A percentile compares a stretch with the other conserved stretches of the same genome.
phyloP scores from a whole-genome alignment of 2,797 vertebrate genomes.

The Aeoliscus strigatus region DNA sequence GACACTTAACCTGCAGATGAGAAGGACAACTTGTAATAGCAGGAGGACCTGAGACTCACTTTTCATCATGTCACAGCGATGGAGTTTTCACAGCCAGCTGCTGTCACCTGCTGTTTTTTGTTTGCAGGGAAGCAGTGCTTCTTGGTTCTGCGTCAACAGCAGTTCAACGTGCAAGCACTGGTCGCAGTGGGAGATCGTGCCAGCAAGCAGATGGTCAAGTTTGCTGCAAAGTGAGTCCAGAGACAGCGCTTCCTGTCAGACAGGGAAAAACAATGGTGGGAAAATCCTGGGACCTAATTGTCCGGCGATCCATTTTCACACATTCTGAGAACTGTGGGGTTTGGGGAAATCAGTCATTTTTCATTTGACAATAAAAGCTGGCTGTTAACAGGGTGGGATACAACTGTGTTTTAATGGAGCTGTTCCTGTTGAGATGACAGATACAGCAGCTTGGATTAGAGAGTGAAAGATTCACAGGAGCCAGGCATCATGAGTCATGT shows the following conservation, averaged over 20 bases:
- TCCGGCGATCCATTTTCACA: conserved; percentile 84
- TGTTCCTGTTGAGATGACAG: conserved; percentile 65
- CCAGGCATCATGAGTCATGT: conserved; percentile 53
- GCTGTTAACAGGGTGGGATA: conserved; percentile 53
- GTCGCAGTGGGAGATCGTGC: conserved; percentile 97
- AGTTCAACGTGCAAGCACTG: conserved; percentile 94
- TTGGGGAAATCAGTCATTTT: conserved; percentile 64
- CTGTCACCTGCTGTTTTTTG: conserved; percentile 34
- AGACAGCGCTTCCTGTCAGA: conserved; percentile 88
- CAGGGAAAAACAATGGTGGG: conserved; percentile 93
- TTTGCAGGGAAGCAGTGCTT: conserved; percentile 95
- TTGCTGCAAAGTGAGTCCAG: conserved; percentile 97
- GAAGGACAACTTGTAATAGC: conserved; percentile 12
- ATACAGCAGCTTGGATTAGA: conserved; percentile 47
- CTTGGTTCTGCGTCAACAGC: conserved; percentile 97
- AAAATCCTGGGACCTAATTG: conserved; percentile 79
- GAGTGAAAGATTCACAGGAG: conserved; percentile 46
- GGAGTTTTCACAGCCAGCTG: conserved; percentile 7
- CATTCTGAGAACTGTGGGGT: conserved; percentile 66
- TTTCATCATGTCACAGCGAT: not conserved
- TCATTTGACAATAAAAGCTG: conserved; percentile 66
- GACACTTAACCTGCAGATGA: conserved; percentile 42
- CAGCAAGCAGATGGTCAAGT: conserved; percentile 99
- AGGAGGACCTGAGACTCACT: conserved; percentile 4
- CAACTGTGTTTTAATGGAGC: conserved; percentile 60